Conservation (phyloP, 2,797 vertebrate genomes). For the Strix occidentalis region DNA sequence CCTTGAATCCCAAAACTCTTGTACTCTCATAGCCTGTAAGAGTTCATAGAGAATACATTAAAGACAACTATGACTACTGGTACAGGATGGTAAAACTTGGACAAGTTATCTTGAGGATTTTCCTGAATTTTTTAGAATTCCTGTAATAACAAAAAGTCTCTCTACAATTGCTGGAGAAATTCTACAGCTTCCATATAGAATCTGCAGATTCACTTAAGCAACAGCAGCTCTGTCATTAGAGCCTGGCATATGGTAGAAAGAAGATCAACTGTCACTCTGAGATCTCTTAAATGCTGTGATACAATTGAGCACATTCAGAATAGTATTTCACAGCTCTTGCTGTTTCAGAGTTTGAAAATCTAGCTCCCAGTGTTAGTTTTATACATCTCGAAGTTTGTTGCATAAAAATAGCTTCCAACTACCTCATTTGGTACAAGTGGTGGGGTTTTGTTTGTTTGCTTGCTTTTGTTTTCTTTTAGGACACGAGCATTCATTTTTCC, state of each 20-base stretch:
- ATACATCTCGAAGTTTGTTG: not conserved
- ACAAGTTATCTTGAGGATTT: not conserved
- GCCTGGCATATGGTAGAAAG: not conserved
- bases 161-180: not conserved
- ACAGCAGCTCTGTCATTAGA: not conserved
- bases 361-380: not conserved
- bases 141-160: not conserved
- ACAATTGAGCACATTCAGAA: not conserved
- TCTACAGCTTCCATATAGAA: not conserved
- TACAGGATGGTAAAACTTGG: not conserved
- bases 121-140: not conserved
- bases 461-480: not conserved
- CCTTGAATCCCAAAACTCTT: not conserved
- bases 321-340: not conserved
- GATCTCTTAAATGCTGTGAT: not conserved
- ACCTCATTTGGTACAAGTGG: not conserved
- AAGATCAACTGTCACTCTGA: not conserved
- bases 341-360: not conserved
- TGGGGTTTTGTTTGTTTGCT: not conserved
- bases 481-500: not conserved
- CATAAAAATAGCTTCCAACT: not conserved
- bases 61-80: not conserved
- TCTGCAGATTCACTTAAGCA: not conserved
- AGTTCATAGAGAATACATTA: not conserved
- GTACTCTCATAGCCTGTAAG: fast-evolving